phyloP scores from a whole-genome alignment of 2,888 invertebrate species.

The Drosophila diplacantha region DNA sequence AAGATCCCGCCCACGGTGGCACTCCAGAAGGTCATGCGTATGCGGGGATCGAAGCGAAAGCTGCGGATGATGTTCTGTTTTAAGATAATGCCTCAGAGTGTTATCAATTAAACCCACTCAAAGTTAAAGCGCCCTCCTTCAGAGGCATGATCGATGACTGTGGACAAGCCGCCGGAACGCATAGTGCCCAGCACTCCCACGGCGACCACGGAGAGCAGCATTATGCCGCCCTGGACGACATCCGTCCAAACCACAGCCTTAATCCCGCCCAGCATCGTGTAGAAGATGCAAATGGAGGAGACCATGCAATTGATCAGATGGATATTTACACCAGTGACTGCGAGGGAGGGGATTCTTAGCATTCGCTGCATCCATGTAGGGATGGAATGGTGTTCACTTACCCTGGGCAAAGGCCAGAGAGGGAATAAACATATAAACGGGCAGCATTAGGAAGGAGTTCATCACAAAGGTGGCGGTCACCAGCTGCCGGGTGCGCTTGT shows the following conservation, averaged over 20 bases:
- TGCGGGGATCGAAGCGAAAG: slow-evolving; percentile 81
- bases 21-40: slow-evolving; percentile 83
- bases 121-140: slow-evolving; percentile 76
- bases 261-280: slow-evolving; percentile 79
- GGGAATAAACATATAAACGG: slow-evolving; percentile 75
- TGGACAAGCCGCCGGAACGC: slow-evolving; percentile 76
- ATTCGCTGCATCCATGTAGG: background rate
- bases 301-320: slow-evolving; percentile 80
- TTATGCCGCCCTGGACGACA: slow-evolving; percentile 78
- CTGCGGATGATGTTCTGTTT: slow-evolving; percentile 75
- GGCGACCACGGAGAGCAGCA: slow-evolving; percentile 76
- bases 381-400: slow-evolving; percentile 41
- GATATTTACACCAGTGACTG: slow-evolving; percentile 80
- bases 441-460: slow-evolving; percentile 69
- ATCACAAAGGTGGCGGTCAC: slow-evolving; percentile 72
- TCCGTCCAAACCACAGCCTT: slow-evolving; percentile 80
- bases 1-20: slow-evolving; percentile 81
- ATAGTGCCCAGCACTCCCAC: slow-evolving; percentile 76
- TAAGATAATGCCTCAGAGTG: background rate
- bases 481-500: slow-evolving; percentile 69
- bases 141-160: slow-evolving; percentile 74
- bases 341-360: background rate
- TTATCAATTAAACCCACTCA: slow-evolving; percentile 66
- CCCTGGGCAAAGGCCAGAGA: slow-evolving; percentile 76
- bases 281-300: slow-evolving; percentile 80